Evolutionary conservation across 2,113 vertebrate genomes (phyloP).

Genomic region (Suncus etruscus): DNA sequence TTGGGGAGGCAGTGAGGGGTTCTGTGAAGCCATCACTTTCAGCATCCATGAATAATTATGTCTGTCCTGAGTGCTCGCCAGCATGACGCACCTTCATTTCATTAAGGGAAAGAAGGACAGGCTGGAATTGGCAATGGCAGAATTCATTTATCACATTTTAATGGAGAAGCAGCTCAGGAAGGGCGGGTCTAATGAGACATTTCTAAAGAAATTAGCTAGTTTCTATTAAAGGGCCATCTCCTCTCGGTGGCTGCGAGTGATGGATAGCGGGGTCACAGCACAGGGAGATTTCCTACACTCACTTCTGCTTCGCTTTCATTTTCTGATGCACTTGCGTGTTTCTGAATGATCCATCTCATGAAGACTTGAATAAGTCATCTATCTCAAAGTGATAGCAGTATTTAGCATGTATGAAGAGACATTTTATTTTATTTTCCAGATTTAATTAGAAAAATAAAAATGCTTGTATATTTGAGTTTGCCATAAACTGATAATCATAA

Average conservation of each 20-base stretch:
- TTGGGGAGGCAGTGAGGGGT: slow-evolving; percentile 21
- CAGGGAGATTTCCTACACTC: not conserved
- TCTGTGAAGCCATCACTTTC: slow-evolving; percentile 44
- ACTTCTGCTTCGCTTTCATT: not conserved
- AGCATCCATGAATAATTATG: slow-evolving; percentile 83
- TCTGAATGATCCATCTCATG: slow-evolving; percentile 11
- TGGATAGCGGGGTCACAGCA: slow-evolving; percentile 17
- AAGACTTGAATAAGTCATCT: slow-evolving; percentile 22
- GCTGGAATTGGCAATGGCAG: slow-evolving; percentile 85
- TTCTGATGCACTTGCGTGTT: not conserved
- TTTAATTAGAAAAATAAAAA: not conserved
- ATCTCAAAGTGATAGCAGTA: not conserved
- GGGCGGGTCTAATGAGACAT: slow-evolving; percentile 89
- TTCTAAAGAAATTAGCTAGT: slow-evolving; percentile 90
- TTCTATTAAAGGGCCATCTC: slow-evolving; percentile 88
- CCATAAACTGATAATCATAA: not conserved
- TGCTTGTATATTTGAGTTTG: not conserved
- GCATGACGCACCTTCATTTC: slow-evolving; percentile 84
- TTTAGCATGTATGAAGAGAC: not conserved
- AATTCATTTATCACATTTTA: slow-evolving; percentile 92
- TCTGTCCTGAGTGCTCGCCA: slow-evolving; percentile 79
- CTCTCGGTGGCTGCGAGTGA: slow-evolving; percentile 59
- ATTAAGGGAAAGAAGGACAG: slow-evolving; percentile 82
- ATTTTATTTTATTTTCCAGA: not conserved
- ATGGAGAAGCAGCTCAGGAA: slow-evolving; percentile 89